Conservation (phyloP, 2,888 invertebrate genomes). For the Ichneumoninae sp. region DNA sequence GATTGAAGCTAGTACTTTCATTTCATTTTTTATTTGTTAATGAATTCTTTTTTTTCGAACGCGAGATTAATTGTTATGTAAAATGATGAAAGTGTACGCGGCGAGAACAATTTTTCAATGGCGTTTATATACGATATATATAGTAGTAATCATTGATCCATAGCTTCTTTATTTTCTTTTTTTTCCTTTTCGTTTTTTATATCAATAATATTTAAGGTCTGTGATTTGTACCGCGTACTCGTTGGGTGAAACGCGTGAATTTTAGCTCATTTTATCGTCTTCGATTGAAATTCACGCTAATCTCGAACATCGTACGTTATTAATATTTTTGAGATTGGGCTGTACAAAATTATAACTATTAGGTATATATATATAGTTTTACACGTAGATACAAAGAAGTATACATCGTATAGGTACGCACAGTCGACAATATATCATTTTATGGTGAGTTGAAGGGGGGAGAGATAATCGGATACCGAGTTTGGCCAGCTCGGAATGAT, state of each 20-base stretch:
- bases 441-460: background rate
- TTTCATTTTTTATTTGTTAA: background rate
- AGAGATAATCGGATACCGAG: slow-evolving; percentile 11
- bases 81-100: slow-evolving; percentile 65
- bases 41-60: slow-evolving; percentile 1
- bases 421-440: slow-evolving; percentile 41
- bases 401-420: slow-evolving; percentile 68
- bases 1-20: slow-evolving; percentile 33
- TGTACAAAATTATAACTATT: slow-evolving; percentile 76
- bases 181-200: slow-evolving; percentile 22
- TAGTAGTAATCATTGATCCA: slow-evolving; percentile 50
- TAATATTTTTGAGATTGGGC: slow-evolving; percentile 56
- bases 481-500: slow-evolving; percentile 38
- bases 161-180: slow-evolving; percentile 38
- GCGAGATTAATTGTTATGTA: slow-evolving; percentile 18
- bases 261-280: slow-evolving; percentile 5
- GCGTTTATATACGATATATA: slow-evolving; percentile 58
- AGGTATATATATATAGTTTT: slow-evolving; percentile 48
- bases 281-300: slow-evolving; percentile 37
- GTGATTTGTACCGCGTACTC: slow-evolving; percentile 82
- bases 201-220: slow-evolving; percentile 76
- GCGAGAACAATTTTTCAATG: slow-evolving; percentile 66
- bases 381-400: slow-evolving; percentile 75
- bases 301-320: slow-evolving; percentile 60
- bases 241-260: slow-evolving; percentile 51